Base-by-base conservation (phyloP, 2,797 vertebrate species). In the Eulemur albifrons region DNA sequence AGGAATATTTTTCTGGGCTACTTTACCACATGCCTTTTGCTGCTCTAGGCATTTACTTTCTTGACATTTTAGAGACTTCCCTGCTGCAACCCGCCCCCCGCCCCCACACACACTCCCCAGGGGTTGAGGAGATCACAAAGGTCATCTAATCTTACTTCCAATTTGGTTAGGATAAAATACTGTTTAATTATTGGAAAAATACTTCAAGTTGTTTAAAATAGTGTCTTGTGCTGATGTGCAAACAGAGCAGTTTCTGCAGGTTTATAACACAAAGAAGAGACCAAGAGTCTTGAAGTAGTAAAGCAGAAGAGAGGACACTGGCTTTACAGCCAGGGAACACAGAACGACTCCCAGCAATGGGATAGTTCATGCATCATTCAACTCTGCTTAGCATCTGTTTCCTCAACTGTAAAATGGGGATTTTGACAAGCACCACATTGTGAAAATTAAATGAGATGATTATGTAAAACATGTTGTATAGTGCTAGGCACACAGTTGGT, bases 111-210 rank as follows among this genome's bases (percentile, higher is more conserved):
- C 43, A 57, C 54, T 1, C 21, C 21, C 13, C 3, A 52, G 43
- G 11, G 43, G 52, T 20, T n/a, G 35, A 79, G 38, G 35, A 5
- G 9, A 54, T 70, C 17, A 32, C 50, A 52, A 57, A 63, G 13
- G 10, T 87, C 59, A 59, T 80, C 17, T 69, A 35, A 21, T 87
- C 21, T 79, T n/a, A 61, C 27, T 65, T 95, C 50, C 52, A 48
- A 83, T 61, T 18, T 76, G 45, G 32, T 75, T 70, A 95, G 80
- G 57, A 48, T 93, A 87, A 93, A 77, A 77, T 77, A 25, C 43
- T 79, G n/a, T 54, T 80, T 72, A 45, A 48, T 79, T 79, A 52
- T 48, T 23, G 52, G 14, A 32, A 89, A 76, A 57, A 25, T 38
- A 38, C 27, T 76, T 43, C 7, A 30, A 63, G n/a, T 67, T 90